Evolutionary conservation across 2,797 vertebrate genomes (phyloP), one percentile per base, ranked within the genome.

Genomic region (Sebastes ruberrimus): DNA sequence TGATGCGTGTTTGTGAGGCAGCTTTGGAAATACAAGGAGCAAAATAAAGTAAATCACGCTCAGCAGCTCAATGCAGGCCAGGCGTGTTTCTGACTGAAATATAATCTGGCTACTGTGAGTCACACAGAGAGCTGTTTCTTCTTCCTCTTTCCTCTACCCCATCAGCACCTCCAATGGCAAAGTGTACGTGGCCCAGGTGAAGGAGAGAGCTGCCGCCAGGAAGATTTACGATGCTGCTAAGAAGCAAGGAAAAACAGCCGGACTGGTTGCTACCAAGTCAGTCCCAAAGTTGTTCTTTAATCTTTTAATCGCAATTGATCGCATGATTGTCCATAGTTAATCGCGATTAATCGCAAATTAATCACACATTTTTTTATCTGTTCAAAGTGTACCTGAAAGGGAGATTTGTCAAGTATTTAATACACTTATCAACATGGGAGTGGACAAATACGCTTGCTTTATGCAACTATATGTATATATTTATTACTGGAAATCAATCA

Each of bases 211-310:
- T 7, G 94, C 95, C 25, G 97, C 96, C 87, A 96, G 96, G 94
- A 97, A 96, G 94, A 96, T 97, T 23, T 97, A 97, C 30, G 96
- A 97, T 8, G 93, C 95, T 20, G 96, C 96, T 33, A 96, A 96
- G 91, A 95, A 94, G 79, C 95, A 95, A 78, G 96, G 97, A 65
- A 96, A 96, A 92, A 96, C 95, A 23, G 95, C 96, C 11, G 97
- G 96, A 83, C 96, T 97, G 16, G 93, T 97, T 14, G 95, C 96
- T 11, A 96, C 97, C 77, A 97, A 96, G 96, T 97, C 68, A 94
- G 95, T 95, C 25, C 18, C 32, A 35, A 25, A 67, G 1, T 7
- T 2, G 10, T 5, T 56, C 0, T 14, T 20, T 28, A 35, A 35
- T 35, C 4, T 35, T 35, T 46, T 46, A 46, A 46, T 46, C 16